Evolutionary conservation across 2,888 invertebrate genomes (phyloP), one percentile per base, ranked within the genome.

Genomic region (Philereme transversata): DNA sequence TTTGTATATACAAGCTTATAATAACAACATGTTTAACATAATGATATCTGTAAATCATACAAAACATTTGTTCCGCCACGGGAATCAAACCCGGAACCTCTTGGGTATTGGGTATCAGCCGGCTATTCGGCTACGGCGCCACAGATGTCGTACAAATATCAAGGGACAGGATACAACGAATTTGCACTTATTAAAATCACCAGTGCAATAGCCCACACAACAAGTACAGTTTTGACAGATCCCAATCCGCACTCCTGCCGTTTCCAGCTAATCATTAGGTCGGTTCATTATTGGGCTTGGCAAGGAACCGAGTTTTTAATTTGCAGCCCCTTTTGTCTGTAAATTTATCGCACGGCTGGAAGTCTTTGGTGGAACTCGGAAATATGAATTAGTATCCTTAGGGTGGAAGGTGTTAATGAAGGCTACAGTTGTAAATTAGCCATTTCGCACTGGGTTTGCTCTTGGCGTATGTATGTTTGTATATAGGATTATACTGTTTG

Each of bases 301-400:
- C 77, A 78, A 77, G 76, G 80, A 77, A 74, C 81, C 69, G 76
- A 79, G 82, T 89, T 90, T 90, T 90, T 89, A 90, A 90, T 89
- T 90, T 88, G 83, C 81, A 78, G 77, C 80, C 84, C 82, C 83
- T 82, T 75, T 87, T 84, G 87, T 86, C 75, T 78, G 79, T 80
- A 77, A 87, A 88, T 88, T 90, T 85, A 78, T 82, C 83, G 85
- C 84, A 63, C 79, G 81, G 84, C 76, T 83, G 84, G 81, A 84
- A 78, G 80, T 84, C 84, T 85, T 83, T 81, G 69, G 80, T 81
- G 69, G 80, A 54, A 55, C 62, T 54, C 57, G 67, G 84, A 89
- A 87, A 87, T 89, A 88, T 88, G 86, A 89, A 90, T 89, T 87
- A 88, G 85, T 78, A 80, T 80, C 79, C 78, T 82, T 75, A 71